Conservation (phyloP, 2,888 invertebrate species). For the Apantesis nais region DNA sequence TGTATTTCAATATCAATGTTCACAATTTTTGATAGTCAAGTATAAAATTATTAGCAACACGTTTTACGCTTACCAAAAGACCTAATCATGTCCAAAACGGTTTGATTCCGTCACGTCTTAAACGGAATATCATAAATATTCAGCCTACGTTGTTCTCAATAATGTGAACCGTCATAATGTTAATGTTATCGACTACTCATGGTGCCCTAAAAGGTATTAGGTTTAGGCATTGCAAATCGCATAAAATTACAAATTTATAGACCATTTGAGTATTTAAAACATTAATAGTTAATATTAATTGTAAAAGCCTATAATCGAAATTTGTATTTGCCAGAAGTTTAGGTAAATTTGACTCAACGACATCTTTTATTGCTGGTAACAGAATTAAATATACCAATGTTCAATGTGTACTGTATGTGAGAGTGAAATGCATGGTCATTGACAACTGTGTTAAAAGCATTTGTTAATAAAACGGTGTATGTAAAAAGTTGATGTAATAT, state of each 20-base stretch:
- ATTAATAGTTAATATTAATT: neutral
- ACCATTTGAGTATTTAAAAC: slow-evolving; percentile 4
- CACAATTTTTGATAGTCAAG: slow-evolving; percentile 4
- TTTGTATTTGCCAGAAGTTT: neutral
- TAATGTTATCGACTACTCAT: slow-evolving; percentile 46
- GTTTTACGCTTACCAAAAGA: slow-evolving; percentile 19
- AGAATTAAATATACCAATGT: slow-evolving; percentile 60
- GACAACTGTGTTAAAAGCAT: slow-evolving; percentile 63
- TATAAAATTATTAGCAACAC: slow-evolving; percentile 14
- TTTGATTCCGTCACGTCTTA: slow-evolving; percentile 33
- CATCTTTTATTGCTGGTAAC: neutral
- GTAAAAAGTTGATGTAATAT: slow-evolving; percentile 35
- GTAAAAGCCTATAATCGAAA: neutral
- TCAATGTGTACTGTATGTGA: slow-evolving; percentile 81
- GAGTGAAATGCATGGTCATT: slow-evolving; percentile 69
- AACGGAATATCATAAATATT: slow-evolving; percentile 52
- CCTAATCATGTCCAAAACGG: slow-evolving; percentile 5
- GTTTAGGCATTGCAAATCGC: neutral
- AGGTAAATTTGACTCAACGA: slow-evolving; percentile 4
- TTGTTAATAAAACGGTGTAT: slow-evolving; percentile 63
- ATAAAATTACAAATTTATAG: slow-evolving; percentile 6
- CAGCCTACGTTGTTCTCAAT: slow-evolving; percentile 48
- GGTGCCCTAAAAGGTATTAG: slow-evolving; percentile 41
- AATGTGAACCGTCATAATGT: slow-evolving; percentile 39
- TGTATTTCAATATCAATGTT: neutral